Evolutionary conservation across 1,140 invertebrate genomes (phyloP).

Genomic region (Drosophila athabasca): DNA sequence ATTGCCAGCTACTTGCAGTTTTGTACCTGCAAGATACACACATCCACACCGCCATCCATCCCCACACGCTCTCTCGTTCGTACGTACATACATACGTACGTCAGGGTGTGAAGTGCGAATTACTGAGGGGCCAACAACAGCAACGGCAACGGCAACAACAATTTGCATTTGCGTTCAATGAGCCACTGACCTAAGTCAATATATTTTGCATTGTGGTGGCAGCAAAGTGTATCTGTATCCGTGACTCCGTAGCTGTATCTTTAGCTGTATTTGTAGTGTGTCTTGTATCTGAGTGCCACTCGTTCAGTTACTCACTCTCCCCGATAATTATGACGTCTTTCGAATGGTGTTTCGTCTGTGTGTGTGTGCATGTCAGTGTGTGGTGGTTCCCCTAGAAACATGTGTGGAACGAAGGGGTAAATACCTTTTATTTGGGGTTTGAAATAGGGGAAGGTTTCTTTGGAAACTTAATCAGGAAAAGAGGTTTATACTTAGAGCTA

Average conservation of each 20-base stretch:
- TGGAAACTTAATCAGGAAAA: no score
- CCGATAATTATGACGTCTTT: conserved; percentile 77
- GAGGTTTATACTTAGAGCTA: no score
- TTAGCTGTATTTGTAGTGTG: conserved; percentile 33
- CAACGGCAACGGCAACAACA: conserved; percentile 58
- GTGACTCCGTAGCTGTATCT: conserved; percentile 7
- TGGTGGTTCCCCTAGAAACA: no score
- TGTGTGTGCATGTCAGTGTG: conserved; percentile 13
- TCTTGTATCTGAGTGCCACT: conserved; percentile 24
- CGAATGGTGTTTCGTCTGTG: conserved; percentile 27
- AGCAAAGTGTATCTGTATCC: conserved; percentile 54
- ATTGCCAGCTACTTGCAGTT: conserved; percentile 75
- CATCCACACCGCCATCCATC: conserved; percentile 8
- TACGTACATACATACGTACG: conserved; percentile 11
- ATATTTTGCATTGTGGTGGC: conserved; percentile 76
- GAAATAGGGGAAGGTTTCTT: no score
- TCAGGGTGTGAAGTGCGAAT: conserved; percentile 73
- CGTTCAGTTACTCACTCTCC: conserved; percentile 59
- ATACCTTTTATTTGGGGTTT: no score
- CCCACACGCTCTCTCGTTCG: conserved; percentile 5
- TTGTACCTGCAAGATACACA: conserved; percentile 70
- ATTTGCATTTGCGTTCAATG: conserved; percentile 83
- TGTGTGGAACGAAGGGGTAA: not conserved
- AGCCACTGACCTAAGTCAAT: conserved; percentile 83
- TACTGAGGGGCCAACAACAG: conserved; percentile 58